These are phyloP conservation scores for Triplophysa siluroides DNA, from an alignment of 2,113 vertebrate species.

Conservation along the genomic window DNA sequence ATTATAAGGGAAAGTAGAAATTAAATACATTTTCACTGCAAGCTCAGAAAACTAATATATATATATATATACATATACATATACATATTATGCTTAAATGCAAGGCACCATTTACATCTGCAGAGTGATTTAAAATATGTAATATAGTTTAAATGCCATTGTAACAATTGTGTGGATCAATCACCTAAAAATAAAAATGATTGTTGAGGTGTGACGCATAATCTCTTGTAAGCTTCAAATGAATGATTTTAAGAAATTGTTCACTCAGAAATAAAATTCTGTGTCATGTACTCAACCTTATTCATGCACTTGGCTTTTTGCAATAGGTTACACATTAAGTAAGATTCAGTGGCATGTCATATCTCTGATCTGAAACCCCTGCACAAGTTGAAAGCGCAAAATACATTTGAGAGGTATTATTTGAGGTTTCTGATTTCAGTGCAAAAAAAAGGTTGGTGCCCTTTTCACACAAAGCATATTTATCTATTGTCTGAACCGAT, in stretches of 20 bases:
- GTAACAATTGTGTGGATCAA: not conserved
- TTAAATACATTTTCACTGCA: conserved; percentile 16
- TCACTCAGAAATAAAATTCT: not conserved
- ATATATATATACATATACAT: not conserved
- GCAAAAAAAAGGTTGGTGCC: too few species aligned
- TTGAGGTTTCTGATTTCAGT: too few species aligned
- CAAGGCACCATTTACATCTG: not conserved
- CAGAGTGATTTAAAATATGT: not conserved
- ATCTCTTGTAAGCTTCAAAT: not conserved
- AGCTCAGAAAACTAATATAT: conserved; percentile 23
- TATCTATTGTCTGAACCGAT: too few species aligned
- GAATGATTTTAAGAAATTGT: not conserved
- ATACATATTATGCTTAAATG: not conserved
- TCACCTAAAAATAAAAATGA: not conserved
- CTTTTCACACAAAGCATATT: too few species aligned
- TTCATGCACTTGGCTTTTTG: not conserved
- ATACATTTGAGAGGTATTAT: too few species aligned
- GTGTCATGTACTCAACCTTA: not conserved
- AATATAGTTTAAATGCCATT: not conserved
- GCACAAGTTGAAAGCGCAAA: too few species aligned
- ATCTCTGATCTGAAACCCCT: not conserved
- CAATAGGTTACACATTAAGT: not conserved
- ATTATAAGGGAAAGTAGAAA: not conserved
- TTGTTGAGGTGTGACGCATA: not conserved
- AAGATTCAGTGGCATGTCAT: not conserved